A percentile compares a stretch with the other conserved stretches of the same genome.
These are phyloP conservation scores for Halcyon senegalensis DNA, from an alignment of 2,113 vertebrate species.

Conservation along the genomic window DNA sequence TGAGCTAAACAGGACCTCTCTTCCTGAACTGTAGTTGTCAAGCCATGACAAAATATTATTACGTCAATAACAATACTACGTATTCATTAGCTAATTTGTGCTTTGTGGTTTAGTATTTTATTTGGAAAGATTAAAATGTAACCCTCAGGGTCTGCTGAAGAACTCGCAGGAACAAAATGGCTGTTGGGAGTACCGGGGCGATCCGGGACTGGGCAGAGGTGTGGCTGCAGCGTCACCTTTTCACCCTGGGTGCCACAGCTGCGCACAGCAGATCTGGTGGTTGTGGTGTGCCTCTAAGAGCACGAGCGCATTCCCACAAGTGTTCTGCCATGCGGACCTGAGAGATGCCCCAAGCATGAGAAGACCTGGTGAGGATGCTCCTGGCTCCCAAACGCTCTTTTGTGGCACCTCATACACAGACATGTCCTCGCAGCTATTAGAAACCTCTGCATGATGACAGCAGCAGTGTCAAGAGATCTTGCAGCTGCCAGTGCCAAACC, in stretches of 20 bases:
- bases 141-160: background rate
- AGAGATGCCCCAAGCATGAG: background rate
- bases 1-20: background rate
- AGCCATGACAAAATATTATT: background rate
- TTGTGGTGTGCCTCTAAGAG: too few species aligned
- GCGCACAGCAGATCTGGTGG: too few species aligned
- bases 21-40: background rate
- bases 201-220: fast-evolving
- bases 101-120: background rate
- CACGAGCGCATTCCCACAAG: background rate
- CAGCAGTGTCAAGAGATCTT: background rate
- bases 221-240: background rate
- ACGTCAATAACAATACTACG: background rate
- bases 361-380: background rate
- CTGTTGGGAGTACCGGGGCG: background rate
- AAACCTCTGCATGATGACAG: background rate
- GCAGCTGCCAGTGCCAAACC: background rate
- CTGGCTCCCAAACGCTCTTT: background rate
- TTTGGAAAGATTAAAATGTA: background rate
- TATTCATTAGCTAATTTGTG: background rate
- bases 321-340: background rate
- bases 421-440: background rate
- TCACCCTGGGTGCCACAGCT: too few species aligned
- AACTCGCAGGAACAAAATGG: background rate
- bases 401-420: background rate